Base-by-base conservation (phyloP, 92 coral and sea anemone species). In the Porites cylindrica region DNA sequence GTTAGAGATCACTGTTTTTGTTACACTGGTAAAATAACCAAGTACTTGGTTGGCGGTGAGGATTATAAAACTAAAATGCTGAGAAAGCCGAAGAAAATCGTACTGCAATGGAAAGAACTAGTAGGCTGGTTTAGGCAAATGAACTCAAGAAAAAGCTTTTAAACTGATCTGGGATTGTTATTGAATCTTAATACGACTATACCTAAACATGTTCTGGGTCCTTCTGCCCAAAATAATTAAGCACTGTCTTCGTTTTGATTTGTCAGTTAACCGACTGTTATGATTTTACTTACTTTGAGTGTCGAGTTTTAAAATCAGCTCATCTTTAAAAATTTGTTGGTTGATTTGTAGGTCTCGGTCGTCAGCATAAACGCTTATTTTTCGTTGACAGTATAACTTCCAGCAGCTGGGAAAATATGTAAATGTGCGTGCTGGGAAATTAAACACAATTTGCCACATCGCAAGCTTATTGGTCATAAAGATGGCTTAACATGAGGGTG, bases 371-470 rank as follows among this genome's bases (percentile, higher is more conserved):
- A 56, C 16, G 24, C 56, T 76, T 29, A 53, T 76, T 76, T 54
- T 24, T 12, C 66, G 53, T 32, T 32, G 50, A 72, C 71, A 14
- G 66, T 58, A 58, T 29, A n/a, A 32, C 26, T 51, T 63, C 79
- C 38, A 38, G 82, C 88, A 85, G 88, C 82, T 85, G 89, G 77
- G 52, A 66, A 66, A 29, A 69, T 85, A 76, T 85, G 89, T 77
- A 65, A 76, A 85, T 85, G 8, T 17, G 43, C 16, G 47, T 24
- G 21, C 69, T 50, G 17, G 73, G 80, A 83, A 81, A 74, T 83
- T 83, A 32, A 83, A 59, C 80, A 21, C 43, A 76, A 85, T 85
- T 78, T 77, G 13, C 63, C 50, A 51, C 51, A 21, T 26, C 56
- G 82, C 14, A 17, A 21, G 66, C 59, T 76, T 85, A 75, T 85